Percentiles rank a stretch among this genome's conserved stretches.
These are phyloP conservation scores for Trachelus tabidus DNA, from an alignment of 2,888 invertebrate species.

Conservation along the genomic window DNA sequence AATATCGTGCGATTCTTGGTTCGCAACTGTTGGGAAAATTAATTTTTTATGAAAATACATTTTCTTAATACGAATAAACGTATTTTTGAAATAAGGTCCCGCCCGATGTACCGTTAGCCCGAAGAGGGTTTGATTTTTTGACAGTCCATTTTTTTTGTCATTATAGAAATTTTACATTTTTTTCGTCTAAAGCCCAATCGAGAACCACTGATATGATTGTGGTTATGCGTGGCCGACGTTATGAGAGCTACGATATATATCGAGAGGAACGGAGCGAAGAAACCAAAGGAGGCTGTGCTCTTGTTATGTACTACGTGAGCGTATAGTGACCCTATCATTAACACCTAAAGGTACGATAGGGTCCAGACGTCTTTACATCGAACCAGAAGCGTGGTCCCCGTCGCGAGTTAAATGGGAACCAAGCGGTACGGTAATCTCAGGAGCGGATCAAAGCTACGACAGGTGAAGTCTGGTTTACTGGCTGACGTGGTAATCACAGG, in stretches of 20 bases:
- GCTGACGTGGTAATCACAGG: constrained; percentile 61
- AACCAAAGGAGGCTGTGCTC: constrained; percentile 35
- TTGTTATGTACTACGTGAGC: constrained; percentile 52
- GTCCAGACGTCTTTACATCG: constrained; percentile 6
- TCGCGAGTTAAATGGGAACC: constrained; percentile 2
- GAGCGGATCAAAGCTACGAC: constrained; percentile 52
- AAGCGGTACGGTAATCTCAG: constrained; percentile 9
- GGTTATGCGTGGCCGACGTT: constrained; percentile 39
- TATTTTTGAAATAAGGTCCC: no score
- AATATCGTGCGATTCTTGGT: constrained; percentile 37
- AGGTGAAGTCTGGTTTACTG: constrained; percentile 61
- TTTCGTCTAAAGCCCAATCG: not conserved
- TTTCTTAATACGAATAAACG: not conserved
- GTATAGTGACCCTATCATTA: constrained; percentile 59
- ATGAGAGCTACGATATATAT: constrained; percentile 55
- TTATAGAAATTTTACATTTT: not conserved
- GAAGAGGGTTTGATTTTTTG: no score
- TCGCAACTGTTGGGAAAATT: constrained; percentile 37
- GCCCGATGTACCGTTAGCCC: no score
- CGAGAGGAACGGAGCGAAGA: constrained; percentile 30
- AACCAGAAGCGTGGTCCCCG: constrained; percentile 3
- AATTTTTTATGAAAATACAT: not conserved
- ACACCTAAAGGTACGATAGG: constrained; percentile 58
- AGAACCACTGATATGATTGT: no score
- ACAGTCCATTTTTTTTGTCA: no score